Evolutionary conservation across 2,888 invertebrate genomes (phyloP), one percentile per base, ranked within the genome.

Genomic region (Lasioglossum pauxillum): DNA sequence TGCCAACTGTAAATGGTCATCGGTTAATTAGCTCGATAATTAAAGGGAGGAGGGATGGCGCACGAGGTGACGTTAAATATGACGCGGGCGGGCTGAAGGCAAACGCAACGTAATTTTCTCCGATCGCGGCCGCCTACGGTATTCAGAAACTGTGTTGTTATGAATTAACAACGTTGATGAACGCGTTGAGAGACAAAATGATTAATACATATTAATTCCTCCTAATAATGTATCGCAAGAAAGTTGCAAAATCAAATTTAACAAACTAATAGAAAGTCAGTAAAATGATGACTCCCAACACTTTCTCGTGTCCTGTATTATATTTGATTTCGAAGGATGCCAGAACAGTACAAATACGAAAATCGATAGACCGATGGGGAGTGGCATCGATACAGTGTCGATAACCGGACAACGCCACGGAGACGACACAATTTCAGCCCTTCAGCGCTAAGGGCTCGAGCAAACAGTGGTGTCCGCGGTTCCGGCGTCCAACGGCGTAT

Each of bases 21-120:
- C 53, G 71, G 74, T 89, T 89, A 89, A 89, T 90, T 90, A 84
- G 73, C 72, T 71, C 27, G 71, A 44, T 82, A 84, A 84, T 90
- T 72, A 77, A 46, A 84, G 69, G 57, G 73, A 46, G 16, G 46
- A 46, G 77, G 72, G 49, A 73, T 2, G 14, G 14, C 1, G 10
- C 14, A 23, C 19, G 10, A 8, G 1, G 16, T 19, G 4, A 71
- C 67, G 74, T 80, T 78, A 60, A 46, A 60, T 82, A 71, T 41
- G 60, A 78, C 76, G 69, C 57, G 76, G 53, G 49, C 76, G 44
- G 71, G 49, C 64, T 16, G 27, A 16, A 60, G 31, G 19, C 1
- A 31, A 64, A 0, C 64, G 64, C 16, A 7, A 16, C 1, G 64
- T 2, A 7, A 64, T 31, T 27, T 64, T 7, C 14, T 7, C 1